phyloP scores from a whole-genome alignment of 64 coral and sea anemone genomes.

The Orbicella faveolata region DNA sequence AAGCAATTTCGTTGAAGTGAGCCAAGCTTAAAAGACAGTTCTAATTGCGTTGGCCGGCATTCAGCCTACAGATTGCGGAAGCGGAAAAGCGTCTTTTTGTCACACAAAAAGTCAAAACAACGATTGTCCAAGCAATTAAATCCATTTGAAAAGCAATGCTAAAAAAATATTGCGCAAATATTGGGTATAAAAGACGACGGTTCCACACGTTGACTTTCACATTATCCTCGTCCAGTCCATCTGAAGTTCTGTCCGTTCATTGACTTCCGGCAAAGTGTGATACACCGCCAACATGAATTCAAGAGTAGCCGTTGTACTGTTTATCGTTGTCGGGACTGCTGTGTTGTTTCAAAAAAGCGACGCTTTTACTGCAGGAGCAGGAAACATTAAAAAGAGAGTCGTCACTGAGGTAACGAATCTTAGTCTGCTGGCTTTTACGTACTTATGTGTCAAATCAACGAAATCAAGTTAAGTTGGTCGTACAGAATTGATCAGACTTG shows the following conservation, averaged over 20 bases:
- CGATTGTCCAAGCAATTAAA: slow-evolving; percentile 3
- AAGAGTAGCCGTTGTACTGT: not conserved
- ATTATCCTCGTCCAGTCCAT: not conserved
- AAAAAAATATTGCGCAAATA: not conserved
- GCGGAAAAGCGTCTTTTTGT: slow-evolving; percentile 41
- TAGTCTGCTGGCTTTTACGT: not conserved
- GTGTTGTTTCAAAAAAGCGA: not conserved
- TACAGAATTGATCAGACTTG: too few species aligned
- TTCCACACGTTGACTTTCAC: not conserved
- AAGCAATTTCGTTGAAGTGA: not conserved
- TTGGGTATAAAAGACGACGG: not conserved
- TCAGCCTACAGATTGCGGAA: slow-evolving; percentile 8
- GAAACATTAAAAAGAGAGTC: slow-evolving; percentile 21
- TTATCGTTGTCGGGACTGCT: not conserved
- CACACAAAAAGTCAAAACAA: slow-evolving; percentile 9
- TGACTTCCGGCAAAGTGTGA: not conserved
- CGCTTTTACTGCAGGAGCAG: slow-evolving; percentile 19
- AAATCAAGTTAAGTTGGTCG: too few species aligned
- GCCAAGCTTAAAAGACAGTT: not conserved
- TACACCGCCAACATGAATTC: not conserved
- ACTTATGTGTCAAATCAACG: too few species aligned
- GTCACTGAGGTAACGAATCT: slow-evolving; percentile 1
- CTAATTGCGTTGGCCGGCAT: slow-evolving; percentile 15
- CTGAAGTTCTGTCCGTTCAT: not conserved
- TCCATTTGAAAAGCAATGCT: not conserved